Conservation (phyloP, 2,888 invertebrate genomes). For the Invenusta paracnida region DNA sequence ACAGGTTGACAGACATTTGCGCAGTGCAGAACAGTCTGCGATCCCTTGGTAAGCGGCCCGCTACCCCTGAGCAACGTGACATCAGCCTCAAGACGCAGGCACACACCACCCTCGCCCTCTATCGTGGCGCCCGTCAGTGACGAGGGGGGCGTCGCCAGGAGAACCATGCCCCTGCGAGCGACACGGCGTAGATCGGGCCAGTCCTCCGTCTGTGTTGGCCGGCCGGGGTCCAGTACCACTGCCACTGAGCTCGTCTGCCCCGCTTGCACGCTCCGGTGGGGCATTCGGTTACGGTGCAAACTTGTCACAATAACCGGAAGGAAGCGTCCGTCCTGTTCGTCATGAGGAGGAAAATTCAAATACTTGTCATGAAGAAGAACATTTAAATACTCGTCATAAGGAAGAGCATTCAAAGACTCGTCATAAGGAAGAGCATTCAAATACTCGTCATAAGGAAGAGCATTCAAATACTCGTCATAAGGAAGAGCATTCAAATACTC, state of each 20-base stretch:
- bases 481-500: too few relatives aligned
- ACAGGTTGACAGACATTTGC: not conserved
- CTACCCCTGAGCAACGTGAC: not conserved
- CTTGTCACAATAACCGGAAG: constrained; percentile 73
- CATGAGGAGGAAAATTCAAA: too few relatives aligned
- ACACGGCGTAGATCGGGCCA: not conserved
- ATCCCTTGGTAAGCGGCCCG: not conserved
- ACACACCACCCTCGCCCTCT: not conserved
- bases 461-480: too few relatives aligned
- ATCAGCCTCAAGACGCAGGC: not conserved
- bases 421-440: too few relatives aligned
- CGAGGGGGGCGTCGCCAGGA: not conserved
- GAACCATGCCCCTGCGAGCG: not conserved
- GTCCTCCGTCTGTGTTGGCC: not conserved
- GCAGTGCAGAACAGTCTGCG: constrained; percentile 1
- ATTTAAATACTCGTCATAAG: too few relatives aligned
- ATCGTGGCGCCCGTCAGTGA: not conserved
- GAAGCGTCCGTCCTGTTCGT: constrained; percentile 64
- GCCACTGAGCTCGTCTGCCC: constrained; percentile 83
- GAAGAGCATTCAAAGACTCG: too few relatives aligned
- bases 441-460: too few relatives aligned
- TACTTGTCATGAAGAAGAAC: too few relatives aligned
- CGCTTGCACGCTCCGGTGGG: constrained; percentile 78
- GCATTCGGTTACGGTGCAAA: constrained; percentile 84
- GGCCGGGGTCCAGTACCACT: constrained; percentile 1